phyloP scores from a whole-genome alignment of 2,113 vertebrate species.

The Ammodytes dubius region DNA sequence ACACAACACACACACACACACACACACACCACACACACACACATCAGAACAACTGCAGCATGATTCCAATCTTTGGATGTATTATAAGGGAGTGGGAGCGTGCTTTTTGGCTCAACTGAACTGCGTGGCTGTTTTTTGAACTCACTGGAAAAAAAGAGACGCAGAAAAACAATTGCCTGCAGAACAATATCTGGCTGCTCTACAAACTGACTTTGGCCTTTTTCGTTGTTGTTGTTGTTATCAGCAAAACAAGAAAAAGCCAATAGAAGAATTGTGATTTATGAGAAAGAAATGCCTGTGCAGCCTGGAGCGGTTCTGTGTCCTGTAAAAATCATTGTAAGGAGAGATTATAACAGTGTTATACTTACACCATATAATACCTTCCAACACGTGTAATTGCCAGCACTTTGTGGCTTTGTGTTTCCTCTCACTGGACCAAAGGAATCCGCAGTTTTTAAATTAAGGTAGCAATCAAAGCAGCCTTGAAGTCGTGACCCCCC shows the following conservation, averaged over 20 bases:
- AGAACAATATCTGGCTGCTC: constrained; percentile 59
- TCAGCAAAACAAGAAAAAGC: constrained; percentile 57
- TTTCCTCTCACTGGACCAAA: constrained; percentile 40
- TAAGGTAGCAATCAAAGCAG: constrained; percentile 66
- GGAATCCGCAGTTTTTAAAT: constrained; percentile 60
- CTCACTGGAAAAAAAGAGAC: constrained; percentile 50
- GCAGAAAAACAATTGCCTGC: constrained; percentile 52
- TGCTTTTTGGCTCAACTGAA: constrained; percentile 56
- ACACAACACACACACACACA: not conserved
- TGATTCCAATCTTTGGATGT: constrained; percentile 58
- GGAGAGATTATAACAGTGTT: constrained; percentile 29
- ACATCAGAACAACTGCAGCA: constrained; percentile 36
- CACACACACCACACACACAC: not conserved
- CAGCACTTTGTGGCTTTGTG: constrained; percentile 36
- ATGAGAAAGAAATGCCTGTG: constrained; percentile 28
- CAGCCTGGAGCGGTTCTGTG: constrained; percentile 17
- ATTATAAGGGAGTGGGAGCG: constrained; percentile 39
- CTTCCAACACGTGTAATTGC: constrained; percentile 61
- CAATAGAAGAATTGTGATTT: constrained; percentile 41
- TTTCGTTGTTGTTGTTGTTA: constrained; percentile 6
- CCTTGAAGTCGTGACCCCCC: constrained; percentile 50
- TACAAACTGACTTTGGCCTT: constrained; percentile 46
- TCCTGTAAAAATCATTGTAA: constrained; percentile 37
- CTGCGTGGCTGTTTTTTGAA: constrained; percentile 61
- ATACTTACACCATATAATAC: constrained; percentile 19